These are phyloP conservation scores for Minunthozetes semirufus DNA, from an alignment of 2,888 invertebrate genomes.

Conservation along the genomic window DNA sequence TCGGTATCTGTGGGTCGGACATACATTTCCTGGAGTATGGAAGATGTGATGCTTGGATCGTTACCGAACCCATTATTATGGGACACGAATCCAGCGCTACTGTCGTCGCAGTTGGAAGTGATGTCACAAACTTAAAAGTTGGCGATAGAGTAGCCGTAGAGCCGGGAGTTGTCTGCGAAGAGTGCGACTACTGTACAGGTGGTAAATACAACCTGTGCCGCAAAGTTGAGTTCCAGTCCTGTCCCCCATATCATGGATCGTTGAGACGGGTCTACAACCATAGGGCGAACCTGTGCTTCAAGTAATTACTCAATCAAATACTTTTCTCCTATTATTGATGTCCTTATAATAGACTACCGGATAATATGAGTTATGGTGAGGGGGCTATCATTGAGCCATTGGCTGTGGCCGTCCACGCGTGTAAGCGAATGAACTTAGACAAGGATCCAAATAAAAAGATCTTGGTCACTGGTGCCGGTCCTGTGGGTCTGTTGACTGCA, in stretches of 20 bases:
- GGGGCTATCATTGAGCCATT: slow-evolving; percentile 47
- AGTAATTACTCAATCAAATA: slow-evolving; percentile 46
- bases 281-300: slow-evolving; percentile 57
- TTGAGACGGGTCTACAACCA: slow-evolving; percentile 78
- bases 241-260: slow-evolving; percentile 81
- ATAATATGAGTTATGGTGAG: slow-evolving; percentile 46
- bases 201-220: slow-evolving; percentile 40
- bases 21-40: slow-evolving; percentile 85
- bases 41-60: slow-evolving; percentile 74
- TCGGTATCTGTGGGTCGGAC: slow-evolving; percentile 89
- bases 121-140: slow-evolving; percentile 32
- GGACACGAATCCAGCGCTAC: slow-evolving; percentile 39
- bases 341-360: slow-evolving; percentile 45
- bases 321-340: background rate
- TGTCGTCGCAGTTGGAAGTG: slow-evolving; percentile 35
- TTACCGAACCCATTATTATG: slow-evolving; percentile 51
- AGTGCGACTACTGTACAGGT: slow-evolving; percentile 36
- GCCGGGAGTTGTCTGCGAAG: slow-evolving; percentile 37
- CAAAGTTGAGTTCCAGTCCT: slow-evolving; percentile 6
- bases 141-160: slow-evolving; percentile 40
- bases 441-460: slow-evolving; percentile 43
- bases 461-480: slow-evolving; percentile 59
- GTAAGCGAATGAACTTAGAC: slow-evolving; percentile 44
- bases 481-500: slow-evolving; percentile 47
- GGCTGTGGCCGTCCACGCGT: slow-evolving; percentile 46